phyloP scores from a whole-genome alignment of 1,140 invertebrate genomes.

The Streblospio benedicti region DNA sequence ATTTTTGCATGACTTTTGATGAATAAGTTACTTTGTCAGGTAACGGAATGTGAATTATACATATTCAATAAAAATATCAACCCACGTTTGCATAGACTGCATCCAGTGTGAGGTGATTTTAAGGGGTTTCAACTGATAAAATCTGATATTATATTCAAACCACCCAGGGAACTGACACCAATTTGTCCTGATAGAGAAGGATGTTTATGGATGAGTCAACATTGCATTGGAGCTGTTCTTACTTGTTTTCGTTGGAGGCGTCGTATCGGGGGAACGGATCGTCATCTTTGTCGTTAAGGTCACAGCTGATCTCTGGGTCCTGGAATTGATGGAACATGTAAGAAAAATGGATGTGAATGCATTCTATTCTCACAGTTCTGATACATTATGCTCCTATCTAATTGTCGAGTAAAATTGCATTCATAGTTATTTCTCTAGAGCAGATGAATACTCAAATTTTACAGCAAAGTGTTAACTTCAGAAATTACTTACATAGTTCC shows the following conservation, averaged over 20 bases:
- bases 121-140: no score
- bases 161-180: no score
- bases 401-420: not conserved
- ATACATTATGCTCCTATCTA: not conserved
- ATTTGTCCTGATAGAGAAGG: no score
- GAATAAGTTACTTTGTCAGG: slow-evolving; percentile 45
- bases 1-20: slow-evolving; percentile 44
- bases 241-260: slow-evolving; percentile 42
- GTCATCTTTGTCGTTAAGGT: slow-evolving; percentile 79
- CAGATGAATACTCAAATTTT: not conserved
- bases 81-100: no score
- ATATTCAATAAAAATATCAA: no score
- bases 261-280: slow-evolving; percentile 54
- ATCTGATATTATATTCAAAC: no score
- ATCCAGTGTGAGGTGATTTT: no score
- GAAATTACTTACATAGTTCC: slow-evolving; percentile 74
- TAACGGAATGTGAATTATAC: no score
- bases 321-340: slow-evolving; percentile 44
- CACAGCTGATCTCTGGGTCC: slow-evolving; percentile 87
- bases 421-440: not conserved
- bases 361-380: not conserved
- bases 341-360: not conserved
- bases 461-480: not conserved
- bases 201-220: no score
- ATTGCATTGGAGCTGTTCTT: no score